Evolutionary conservation across 2,797 vertebrate species (phyloP).

Genomic region (Pseudotriccus pelzelni): DNA sequence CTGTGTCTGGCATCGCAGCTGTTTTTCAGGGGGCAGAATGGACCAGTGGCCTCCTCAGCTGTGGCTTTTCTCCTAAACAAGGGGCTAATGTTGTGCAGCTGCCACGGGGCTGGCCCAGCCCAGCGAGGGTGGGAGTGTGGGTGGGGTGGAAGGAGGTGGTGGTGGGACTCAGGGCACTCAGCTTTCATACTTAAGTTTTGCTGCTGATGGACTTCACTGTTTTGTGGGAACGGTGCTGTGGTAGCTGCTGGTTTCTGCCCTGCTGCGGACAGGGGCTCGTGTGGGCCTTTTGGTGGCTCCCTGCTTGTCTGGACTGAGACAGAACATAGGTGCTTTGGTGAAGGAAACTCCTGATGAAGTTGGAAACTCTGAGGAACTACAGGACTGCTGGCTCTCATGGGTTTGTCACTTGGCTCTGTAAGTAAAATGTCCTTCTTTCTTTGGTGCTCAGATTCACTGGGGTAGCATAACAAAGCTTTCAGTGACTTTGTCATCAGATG

Average conservation of each 20-base stretch:
- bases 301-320: not conserved
- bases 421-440: not conserved
- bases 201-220: no score
- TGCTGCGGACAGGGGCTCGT: not conserved
- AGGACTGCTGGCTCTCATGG: fast-evolving
- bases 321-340: fast-evolving
- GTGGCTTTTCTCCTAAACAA: no score
- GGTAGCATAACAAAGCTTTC: not conserved
- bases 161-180: fast-evolving
- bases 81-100: no score
- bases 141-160: not conserved
- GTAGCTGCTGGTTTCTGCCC: no score
- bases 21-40: not conserved
- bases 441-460: not conserved
- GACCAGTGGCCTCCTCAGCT: not conserved
- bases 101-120: not conserved
- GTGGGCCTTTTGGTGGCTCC: fast-evolving
- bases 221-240: not conserved
- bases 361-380: no score
- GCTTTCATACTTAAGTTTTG: not conserved
- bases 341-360: not conserved
- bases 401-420: not conserved
- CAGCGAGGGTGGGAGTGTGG: no score
- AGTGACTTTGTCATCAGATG: not conserved
- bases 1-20: not conserved